These are phyloP conservation scores for Lepilemur ruficaudatus DNA, from an alignment of 2,797 vertebrate genomes.

Conservation along the genomic window DNA sequence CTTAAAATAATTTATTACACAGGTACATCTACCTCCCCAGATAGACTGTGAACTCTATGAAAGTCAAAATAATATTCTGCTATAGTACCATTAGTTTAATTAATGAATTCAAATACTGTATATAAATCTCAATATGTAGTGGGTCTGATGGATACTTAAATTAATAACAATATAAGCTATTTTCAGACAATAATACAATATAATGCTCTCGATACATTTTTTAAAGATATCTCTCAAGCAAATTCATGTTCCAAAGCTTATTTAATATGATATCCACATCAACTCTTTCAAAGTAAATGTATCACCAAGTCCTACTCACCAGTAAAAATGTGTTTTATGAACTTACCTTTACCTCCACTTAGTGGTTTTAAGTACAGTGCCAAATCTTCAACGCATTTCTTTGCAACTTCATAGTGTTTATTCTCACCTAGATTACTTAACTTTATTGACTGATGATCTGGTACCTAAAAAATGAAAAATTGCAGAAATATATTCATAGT, in stretches of 20 bases:
- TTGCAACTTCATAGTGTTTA: constrained; percentile 94
- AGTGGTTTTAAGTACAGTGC: constrained; percentile 96
- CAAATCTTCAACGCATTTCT: constrained; percentile 95
- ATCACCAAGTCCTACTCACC: not conserved
- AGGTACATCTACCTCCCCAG: not conserved
- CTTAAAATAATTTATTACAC: constrained; percentile 34
- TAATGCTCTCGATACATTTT: not conserved
- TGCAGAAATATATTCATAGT: constrained; percentile 2
- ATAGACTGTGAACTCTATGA: not conserved
- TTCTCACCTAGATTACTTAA: constrained; percentile 91
- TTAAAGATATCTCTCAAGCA: not conserved
- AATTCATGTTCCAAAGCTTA: not conserved
- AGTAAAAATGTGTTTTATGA: constrained; percentile 50
- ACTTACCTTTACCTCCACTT: constrained; percentile 93
- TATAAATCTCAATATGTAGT: not conserved
- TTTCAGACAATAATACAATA: constrained; percentile 24
- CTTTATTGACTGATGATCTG: constrained; percentile 91
- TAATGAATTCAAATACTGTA: not conserved
- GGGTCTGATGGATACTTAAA: constrained; percentile 7
- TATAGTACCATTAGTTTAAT: not conserved
- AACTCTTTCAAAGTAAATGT: constrained; percentile 2
- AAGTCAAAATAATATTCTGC: constrained; percentile 29
- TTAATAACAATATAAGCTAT: not conserved
- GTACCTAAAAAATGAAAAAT: constrained; percentile 85
- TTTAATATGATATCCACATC: not conserved